A percentile compares a stretch with the other conserved stretches of the same genome.
Conservation (phyloP, 2,113 vertebrate genomes). For the Peromyscus maniculatus region DNA sequence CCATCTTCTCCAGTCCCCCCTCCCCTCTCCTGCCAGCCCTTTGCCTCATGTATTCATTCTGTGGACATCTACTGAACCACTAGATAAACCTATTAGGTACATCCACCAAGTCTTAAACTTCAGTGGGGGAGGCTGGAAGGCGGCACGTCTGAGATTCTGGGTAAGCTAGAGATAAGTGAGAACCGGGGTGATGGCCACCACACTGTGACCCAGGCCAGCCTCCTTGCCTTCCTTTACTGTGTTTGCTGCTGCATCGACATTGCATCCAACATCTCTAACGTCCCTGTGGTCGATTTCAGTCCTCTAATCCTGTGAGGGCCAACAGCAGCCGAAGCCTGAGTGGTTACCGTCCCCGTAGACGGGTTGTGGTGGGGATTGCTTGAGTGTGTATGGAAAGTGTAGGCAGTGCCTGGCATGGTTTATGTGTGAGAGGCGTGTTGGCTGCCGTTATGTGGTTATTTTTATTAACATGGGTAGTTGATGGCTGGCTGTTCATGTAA, state of each 20-base stretch:
- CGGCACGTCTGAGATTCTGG: background rate
- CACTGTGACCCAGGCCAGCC: accelerated
- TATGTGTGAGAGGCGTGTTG: background rate
- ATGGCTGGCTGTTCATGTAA: background rate
- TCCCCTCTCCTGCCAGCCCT: background rate
- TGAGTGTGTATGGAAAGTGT: background rate
- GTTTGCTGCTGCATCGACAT: too few species aligned
- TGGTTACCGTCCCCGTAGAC: accelerated
- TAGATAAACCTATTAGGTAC: background rate
- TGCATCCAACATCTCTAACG: background rate
- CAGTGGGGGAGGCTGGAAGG: background rate
- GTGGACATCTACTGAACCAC: background rate
- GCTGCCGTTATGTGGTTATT: background rate
- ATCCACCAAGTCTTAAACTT: background rate
- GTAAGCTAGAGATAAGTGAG: background rate
- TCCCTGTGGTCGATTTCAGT: background rate
- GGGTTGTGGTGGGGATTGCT: background rate
- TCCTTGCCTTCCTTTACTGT: background rate
- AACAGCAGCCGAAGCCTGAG: background rate
- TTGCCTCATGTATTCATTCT: background rate
- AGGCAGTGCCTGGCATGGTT: background rate
- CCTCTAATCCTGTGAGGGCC: background rate
- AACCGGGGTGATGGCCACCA: accelerated
- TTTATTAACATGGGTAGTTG: background rate
- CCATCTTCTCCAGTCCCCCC: background rate